These are phyloP conservation scores for Patella vulgata DNA, from an alignment of 1,140 invertebrate species.

Conservation along the genomic window DNA sequence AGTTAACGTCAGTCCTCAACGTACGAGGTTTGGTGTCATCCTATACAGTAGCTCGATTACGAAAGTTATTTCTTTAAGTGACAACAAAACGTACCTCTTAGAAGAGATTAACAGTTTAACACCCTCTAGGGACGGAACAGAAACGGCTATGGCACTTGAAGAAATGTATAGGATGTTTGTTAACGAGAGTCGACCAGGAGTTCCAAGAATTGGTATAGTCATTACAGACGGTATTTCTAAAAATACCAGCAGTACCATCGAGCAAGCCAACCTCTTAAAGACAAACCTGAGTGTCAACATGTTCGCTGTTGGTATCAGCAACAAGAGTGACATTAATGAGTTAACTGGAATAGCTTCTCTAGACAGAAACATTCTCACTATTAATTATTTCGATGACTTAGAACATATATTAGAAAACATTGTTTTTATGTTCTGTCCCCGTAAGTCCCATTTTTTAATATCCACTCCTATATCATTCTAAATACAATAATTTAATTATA, in stretches of 20 bases:
- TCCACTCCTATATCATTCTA: too few relatives aligned
- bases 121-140: constrained; percentile 27
- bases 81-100: constrained; percentile 14
- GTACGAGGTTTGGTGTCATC: constrained; percentile 30
- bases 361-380: constrained; percentile 40
- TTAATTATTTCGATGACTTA: constrained; percentile 38
- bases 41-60: constrained; percentile 33
- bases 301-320: constrained; percentile 57
- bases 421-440: too few relatives aligned
- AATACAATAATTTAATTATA: too few relatives aligned
- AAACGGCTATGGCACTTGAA: constrained; percentile 25
- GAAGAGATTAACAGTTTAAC: constrained; percentile 8
- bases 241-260: constrained; percentile 35
- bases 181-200: constrained; percentile 16
- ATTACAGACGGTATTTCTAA: constrained; percentile 55
- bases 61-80: constrained; percentile 16
- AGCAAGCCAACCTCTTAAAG: constrained; percentile 31
- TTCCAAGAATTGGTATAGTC: constrained; percentile 45
- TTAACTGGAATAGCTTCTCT: constrained; percentile 45
- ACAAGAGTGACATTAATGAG: constrained; percentile 38
- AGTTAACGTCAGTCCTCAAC: constrained; percentile 17
- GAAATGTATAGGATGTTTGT: constrained; percentile 23
- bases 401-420: background rate
- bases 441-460: too few relatives aligned
- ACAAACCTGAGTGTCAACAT: constrained; percentile 43